Evolutionary conservation across 2,888 invertebrate species (phyloP).

Genomic region (Ectemnius cavifrons): DNA sequence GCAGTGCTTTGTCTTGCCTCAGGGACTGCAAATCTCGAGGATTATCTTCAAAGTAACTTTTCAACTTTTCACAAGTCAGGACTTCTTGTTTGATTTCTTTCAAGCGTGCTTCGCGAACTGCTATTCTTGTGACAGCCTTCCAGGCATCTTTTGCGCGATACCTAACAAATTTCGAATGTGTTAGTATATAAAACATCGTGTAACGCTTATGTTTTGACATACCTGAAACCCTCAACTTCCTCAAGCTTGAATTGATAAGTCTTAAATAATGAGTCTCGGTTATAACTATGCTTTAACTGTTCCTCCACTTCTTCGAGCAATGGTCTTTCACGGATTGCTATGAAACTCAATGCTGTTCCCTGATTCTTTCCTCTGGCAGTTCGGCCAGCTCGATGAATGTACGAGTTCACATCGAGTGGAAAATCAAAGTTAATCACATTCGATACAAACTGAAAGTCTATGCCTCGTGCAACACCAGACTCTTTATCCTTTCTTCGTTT

Average conservation of each 20-base stretch:
- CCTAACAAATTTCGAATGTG: constrained; percentile 48
- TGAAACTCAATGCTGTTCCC: constrained; percentile 93
- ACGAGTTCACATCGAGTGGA: constrained; percentile 91
- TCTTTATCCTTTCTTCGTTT: constrained; percentile 91
- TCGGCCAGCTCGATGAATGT: constrained; percentile 97
- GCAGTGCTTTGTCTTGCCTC: constrained; percentile 90
- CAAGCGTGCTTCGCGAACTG: constrained; percentile 94
- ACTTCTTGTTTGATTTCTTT: constrained; percentile 98
- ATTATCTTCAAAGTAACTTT: constrained; percentile 95
- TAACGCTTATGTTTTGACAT: constrained; percentile 25
- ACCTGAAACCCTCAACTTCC: constrained; percentile 96
- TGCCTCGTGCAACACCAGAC: constrained; percentile 96
- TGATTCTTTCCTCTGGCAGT: constrained; percentile 93
- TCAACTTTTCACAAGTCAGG: constrained; percentile 93
- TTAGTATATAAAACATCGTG: not conserved
- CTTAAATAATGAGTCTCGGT: constrained; percentile 82
- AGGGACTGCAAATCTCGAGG: constrained; percentile 91
- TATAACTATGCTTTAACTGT: constrained; percentile 84
- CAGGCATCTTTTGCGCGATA: constrained; percentile 97
- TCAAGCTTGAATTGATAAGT: constrained; percentile 96
- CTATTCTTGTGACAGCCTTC: constrained; percentile 95
- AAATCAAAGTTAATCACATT: constrained; percentile 99
- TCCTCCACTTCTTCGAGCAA: constrained; percentile 88
- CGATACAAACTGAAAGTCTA: constrained; percentile 98
- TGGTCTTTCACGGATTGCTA: constrained; percentile 88